Percentiles rank a stretch among this genome's conserved stretches.
These are phyloP conservation scores for Gastracanthus pulcherrimus DNA, from an alignment of 2,888 invertebrate genomes.

Conservation along the genomic window DNA sequence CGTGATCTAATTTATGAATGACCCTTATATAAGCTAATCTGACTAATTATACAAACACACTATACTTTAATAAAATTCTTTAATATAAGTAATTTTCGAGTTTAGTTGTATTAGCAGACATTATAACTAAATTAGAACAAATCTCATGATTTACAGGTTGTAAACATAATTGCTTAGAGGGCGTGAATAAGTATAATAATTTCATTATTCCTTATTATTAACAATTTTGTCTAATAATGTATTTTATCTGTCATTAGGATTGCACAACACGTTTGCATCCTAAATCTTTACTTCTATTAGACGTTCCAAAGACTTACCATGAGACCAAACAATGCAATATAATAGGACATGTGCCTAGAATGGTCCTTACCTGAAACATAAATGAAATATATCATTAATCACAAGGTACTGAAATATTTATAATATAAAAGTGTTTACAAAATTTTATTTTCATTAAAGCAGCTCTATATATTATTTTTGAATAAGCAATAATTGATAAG, in stretches of 20 bases:
- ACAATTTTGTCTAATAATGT: neutral
- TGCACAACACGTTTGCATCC: too few relatives aligned
- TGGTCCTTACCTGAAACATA: constrained; percentile 70
- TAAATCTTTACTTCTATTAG: neutral
- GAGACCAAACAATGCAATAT: constrained; percentile 45
- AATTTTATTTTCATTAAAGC: neutral
- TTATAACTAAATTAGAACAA: too few relatives aligned
- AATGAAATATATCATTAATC: constrained; percentile 43
- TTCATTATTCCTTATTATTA: neutral
- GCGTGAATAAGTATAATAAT: too few relatives aligned
- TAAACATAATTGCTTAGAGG: too few relatives aligned
- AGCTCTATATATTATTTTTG: too few relatives aligned
- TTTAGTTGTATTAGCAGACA: too few relatives aligned
- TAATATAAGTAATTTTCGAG: too few relatives aligned
- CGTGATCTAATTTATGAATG: too few relatives aligned
- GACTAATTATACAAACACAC: neutral
- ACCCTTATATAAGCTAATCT: neutral
- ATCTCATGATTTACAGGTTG: too few relatives aligned
- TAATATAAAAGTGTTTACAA: neutral
- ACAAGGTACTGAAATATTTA: neutral
- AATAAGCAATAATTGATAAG: too few relatives aligned
- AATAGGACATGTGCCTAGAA: constrained; percentile 53
- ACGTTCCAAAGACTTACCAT: constrained; percentile 54
- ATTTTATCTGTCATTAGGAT: too few relatives aligned
- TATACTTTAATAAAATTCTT: too few relatives aligned